Evolutionary conservation across 2,113 vertebrate species (phyloP), one percentile per base, ranked within the genome.

Genomic region (Pipa parva): DNA sequence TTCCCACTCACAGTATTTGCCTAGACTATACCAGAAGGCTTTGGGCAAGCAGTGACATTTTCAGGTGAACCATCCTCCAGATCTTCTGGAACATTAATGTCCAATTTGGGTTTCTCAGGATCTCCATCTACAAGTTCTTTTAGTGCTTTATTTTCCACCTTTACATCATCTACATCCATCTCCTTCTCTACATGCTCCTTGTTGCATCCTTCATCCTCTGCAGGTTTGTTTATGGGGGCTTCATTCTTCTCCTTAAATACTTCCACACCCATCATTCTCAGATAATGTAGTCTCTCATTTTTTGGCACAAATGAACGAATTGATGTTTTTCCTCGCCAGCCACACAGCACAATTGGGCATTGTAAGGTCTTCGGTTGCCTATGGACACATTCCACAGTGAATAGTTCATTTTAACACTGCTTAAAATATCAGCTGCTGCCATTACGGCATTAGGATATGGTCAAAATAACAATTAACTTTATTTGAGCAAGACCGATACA

Each of bases 311-410:
- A 99, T 48, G 95, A 95, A 33, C 95, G 91, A 67, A 99, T 91
- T 1, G 96, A 98, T 0, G 93, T 90, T 83, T 97, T 98, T 6
- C 97, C 97, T 60, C 94, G 90, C 97, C 97, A 99, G 7, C 97
- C 96, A 21, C 96, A 98, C 33, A 99, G 80, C 80, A 97, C 93
- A 36, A 99, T 90, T 42, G 93, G 78, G 50, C 96, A 99, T 86
- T 94, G 94, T 25, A 95, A 91, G 56, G 91, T 78, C 0, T 78
- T 81, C 0, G 86, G 81, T 65, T 90, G 87, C 71, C 95, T 99
- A 72, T 0, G 17, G n/a, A 52, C 1, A 50, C 77, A 71, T 1
- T 42, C 5, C 39, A 42, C 13, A 13, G 15, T 36, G 10, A 36
- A 36, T n/a, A n/a, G n/a, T n/a, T n/a, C n/a, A n/a, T n/a, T n/a